Conservation (phyloP, 2,888 invertebrate genomes). For the Onthophagus sagittarius region DNA sequence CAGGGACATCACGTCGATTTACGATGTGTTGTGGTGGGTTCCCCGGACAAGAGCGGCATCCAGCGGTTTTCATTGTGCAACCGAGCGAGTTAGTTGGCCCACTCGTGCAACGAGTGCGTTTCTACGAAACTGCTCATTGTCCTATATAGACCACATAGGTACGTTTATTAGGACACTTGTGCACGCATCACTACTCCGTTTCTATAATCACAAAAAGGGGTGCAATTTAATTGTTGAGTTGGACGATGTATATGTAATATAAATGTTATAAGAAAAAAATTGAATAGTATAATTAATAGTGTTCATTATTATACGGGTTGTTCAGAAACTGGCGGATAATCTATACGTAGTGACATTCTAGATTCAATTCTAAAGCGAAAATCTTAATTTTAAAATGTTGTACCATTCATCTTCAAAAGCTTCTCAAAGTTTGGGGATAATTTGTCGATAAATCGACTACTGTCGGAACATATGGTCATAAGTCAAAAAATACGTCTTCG, state of each 20-base stretch:
- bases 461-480: too few species aligned
- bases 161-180: constrained; percentile 44
- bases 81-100: constrained; percentile 35
- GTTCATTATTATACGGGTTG: too few species aligned
- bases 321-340: too few species aligned
- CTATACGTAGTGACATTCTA: too few species aligned
- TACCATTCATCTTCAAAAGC: too few species aligned
- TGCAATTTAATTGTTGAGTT: neutral
- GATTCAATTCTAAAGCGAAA: too few species aligned
- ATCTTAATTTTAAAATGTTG: too few species aligned
- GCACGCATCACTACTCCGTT: constrained; percentile 34
- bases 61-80: constrained; percentile 1
- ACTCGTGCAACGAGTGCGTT: constrained; percentile 31
- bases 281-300: too few species aligned
- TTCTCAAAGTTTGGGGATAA: too few species aligned
- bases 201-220: neutral
- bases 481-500: too few species aligned
- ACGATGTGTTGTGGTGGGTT: neutral
- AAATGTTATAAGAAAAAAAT: too few species aligned
- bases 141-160: constrained; percentile 42
- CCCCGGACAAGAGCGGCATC: constrained; percentile 18
- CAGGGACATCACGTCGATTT: constrained; percentile 8
- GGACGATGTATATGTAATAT: neutral
- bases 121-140: constrained; percentile 33
- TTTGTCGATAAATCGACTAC: too few species aligned